A percentile compares a stretch with the other conserved stretches of the same genome.
Evolutionary conservation across 2,797 vertebrate genomes (phyloP).

Genomic region (Rhyacichthys aspro): DNA sequence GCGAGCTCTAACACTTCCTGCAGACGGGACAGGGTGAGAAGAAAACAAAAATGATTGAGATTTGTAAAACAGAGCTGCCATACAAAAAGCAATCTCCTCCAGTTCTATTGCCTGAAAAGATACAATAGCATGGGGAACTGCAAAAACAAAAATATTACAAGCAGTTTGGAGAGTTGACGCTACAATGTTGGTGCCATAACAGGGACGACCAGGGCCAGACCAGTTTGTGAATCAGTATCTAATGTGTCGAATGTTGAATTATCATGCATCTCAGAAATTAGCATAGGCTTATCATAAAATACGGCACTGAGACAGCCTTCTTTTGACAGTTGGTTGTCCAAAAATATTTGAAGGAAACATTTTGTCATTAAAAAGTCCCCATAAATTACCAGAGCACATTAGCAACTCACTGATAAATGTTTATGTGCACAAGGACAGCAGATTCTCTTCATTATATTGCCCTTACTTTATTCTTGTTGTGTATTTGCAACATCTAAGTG

Average conservation of each 20-base stretch:
- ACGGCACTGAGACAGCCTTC: too few species aligned
- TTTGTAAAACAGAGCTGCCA: constrained; percentile 27
- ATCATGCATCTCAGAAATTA: too few species aligned
- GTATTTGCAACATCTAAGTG: constrained; percentile 25
- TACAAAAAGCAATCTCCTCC: constrained; percentile 5
- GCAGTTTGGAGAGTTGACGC: not conserved
- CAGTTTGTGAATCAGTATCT: not conserved
- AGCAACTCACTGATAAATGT: too few species aligned
- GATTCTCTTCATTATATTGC: not conserved
- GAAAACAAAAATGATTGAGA: constrained; percentile 33
- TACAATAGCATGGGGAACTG: constrained; percentile 13
- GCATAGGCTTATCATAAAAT: too few species aligned
- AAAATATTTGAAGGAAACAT: too few species aligned
- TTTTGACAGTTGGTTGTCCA: too few species aligned
- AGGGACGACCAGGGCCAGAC: constrained; percentile 15
- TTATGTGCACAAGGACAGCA: not conserved
- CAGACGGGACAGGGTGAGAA: constrained; percentile 38
- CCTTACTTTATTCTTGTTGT: constrained; percentile 2
- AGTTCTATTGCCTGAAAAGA: constrained; percentile 18
- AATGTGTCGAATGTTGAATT: too few species aligned
- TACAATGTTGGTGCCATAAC: constrained; percentile 2
- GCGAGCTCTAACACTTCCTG: constrained; percentile 97
- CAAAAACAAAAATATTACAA: constrained; percentile 20
- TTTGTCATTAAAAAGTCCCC: too few species aligned
- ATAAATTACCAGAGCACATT: too few species aligned